Percentiles rank a stretch among this genome's conserved stretches.
Conservation (phyloP, 2,888 invertebrate genomes). For the Epirrhoe tristata region DNA sequence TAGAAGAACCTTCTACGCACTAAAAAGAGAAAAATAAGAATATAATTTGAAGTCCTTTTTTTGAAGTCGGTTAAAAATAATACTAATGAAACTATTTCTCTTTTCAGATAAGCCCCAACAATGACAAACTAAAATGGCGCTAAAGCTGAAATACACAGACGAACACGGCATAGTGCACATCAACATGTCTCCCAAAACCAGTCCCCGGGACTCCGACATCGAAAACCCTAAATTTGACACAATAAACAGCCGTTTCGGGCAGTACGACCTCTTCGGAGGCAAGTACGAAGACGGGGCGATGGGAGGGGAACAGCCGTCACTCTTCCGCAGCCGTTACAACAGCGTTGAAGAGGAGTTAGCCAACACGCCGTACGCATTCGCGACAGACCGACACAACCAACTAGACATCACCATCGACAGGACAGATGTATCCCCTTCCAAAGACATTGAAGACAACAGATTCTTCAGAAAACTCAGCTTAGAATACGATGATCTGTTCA, state of each 20-base stretch:
- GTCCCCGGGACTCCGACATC: conserved; percentile 54
- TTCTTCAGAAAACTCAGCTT: conserved; percentile 63
- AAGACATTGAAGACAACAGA: conserved; percentile 72
- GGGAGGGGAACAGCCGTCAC: conserved; percentile 65
- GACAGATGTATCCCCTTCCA: conserved; percentile 63
- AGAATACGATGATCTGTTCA: conserved; percentile 64
- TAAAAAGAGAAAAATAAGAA: no score
- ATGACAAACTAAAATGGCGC: conserved; percentile 65
- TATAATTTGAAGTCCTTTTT: no score
- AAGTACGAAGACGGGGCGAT: conserved; percentile 60
- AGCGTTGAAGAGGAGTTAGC: conserved; percentile 81
- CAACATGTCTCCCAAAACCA: conserved; percentile 73
- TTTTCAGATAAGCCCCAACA: conserved; percentile 36
- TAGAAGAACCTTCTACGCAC: no score
- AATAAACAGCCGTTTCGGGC: conserved; percentile 75
- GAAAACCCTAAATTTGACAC: conserved; percentile 75
- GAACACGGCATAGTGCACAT: conserved; percentile 79
- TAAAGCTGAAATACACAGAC: conserved; percentile 79
- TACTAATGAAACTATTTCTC: conserved; percentile 7
- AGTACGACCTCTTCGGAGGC: conserved; percentile 77
- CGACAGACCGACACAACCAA: conserved; percentile 63
- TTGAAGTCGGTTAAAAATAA: no score
- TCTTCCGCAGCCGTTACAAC: conserved; percentile 81
- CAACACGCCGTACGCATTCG: conserved; percentile 83
- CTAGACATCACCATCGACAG: conserved; percentile 72